Percentiles rank a stretch among this genome's conserved stretches.
Conservation (phyloP, 2,797 vertebrate species). For the Melanotaenia nigrans region DNA sequence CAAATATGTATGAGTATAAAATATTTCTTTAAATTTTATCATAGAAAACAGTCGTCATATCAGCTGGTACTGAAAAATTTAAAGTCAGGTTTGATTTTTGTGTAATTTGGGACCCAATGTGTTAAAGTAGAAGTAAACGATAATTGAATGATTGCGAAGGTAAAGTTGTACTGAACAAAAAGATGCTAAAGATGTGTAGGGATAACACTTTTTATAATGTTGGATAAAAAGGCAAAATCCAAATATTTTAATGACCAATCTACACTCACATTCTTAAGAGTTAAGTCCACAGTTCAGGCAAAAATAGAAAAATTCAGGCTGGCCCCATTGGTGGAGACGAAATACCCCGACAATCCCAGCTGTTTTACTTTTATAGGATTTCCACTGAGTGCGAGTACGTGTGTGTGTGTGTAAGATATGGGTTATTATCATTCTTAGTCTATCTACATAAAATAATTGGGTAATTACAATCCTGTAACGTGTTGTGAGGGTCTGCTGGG, state of each 20-base stretch:
- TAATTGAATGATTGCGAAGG: too few relatives aligned
- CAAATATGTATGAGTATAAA: too few relatives aligned
- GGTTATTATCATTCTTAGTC: constrained; percentile 20
- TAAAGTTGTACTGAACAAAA: neutral
- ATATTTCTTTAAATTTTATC: too few relatives aligned
- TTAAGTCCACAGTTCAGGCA: constrained; percentile 33
- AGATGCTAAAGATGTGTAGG: too few relatives aligned
- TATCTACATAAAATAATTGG: neutral
- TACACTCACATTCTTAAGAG: neutral
- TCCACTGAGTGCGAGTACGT: constrained; percentile 55
- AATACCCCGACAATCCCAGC: constrained; percentile 40
- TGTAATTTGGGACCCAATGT: too few relatives aligned
- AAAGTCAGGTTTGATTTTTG: too few relatives aligned
- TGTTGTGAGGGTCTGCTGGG: too few relatives aligned
- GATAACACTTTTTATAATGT: too few relatives aligned
- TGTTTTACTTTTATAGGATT: constrained; percentile 52
- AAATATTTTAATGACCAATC: neutral
- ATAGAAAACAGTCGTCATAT: too few relatives aligned
- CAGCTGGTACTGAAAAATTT: too few relatives aligned
- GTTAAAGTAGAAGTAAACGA: too few relatives aligned
- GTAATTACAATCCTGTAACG: constrained; percentile 2
- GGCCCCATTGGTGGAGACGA: constrained; percentile 47
- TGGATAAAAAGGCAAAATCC: too few relatives aligned
- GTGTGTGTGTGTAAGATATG: constrained; percentile 26
- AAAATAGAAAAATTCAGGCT: constrained; percentile 45